Evolutionary conservation across 1,140 invertebrate genomes (phyloP), one percentile per base, ranked within the genome.

Genomic region (Psilanteris sp.): DNA sequence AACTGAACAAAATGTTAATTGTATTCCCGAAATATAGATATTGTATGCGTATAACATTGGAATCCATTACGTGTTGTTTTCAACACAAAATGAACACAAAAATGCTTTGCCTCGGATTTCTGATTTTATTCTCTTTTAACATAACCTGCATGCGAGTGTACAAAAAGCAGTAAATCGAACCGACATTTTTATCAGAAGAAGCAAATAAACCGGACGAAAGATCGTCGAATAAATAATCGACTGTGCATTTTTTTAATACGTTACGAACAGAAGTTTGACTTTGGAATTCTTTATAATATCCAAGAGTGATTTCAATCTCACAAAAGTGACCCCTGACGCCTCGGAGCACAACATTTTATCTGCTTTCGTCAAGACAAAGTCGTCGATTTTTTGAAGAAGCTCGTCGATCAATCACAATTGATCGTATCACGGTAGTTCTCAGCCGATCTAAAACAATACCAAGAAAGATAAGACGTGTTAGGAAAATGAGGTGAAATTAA

Each of bases 191-290:
- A 46, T 54, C 46, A 16, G 39, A 41, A 18, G 24, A 54, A 6
- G 37, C 37, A 61, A 71, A 71, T 71, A 71, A 54, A 61, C 29
- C 46, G 31, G 31, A 71, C 67, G 39, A 13, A 9, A 46, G 31
- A 62, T 71, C 55, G 52, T 50, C 36, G 31, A 64, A 70, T 62
- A 67, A 67, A 77, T 77, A 71, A 77, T 77, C 61, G 57, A 64
- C n/a, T 18, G 39, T 44, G 46, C 52, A 32, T 64, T 61, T 67
- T 74, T 74, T 61, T 66, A 61, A 61, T 74, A 61, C 41, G 54
- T 59, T 62, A 61, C 37, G 31, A 68, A 26, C 41, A 57, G 50
- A 75, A 71, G 66, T 68, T 54, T 67, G 36, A 55, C 54, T 59
- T 67, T 64, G 59, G 67, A 59, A 37, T 77, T 71, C 46, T 77